phyloP scores from a whole-genome alignment of 2,113 vertebrate species.

The Artemisiospiza belli region DNA sequence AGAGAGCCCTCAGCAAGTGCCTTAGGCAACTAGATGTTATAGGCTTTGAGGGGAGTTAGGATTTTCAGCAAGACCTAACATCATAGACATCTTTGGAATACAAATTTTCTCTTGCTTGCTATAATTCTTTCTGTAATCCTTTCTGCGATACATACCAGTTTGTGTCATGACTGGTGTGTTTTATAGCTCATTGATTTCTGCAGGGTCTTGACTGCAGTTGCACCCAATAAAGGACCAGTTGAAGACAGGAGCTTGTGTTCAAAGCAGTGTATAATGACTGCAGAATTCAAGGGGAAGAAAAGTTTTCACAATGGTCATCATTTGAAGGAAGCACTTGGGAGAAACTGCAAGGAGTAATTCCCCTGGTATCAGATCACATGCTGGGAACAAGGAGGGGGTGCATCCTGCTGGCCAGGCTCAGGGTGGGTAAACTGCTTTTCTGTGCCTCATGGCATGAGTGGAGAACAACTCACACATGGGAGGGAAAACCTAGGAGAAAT shows the following conservation, averaged over 20 bases:
- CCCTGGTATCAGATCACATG: not conserved
- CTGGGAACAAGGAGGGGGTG: not conserved
- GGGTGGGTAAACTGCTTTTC: not conserved
- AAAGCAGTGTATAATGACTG: not conserved
- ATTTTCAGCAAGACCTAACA: not conserved
- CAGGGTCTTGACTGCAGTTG: not conserved
- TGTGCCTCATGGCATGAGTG: not conserved
- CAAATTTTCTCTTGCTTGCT: not conserved
- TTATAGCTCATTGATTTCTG: not conserved
- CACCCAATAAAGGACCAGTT: not conserved
- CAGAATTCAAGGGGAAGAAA: not conserved
- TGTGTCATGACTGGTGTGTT: not conserved
- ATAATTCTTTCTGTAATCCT: not conserved
- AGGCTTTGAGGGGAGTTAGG: not conserved
- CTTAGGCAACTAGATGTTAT: too few species aligned
- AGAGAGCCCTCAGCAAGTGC: not conserved
- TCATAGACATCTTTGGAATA: not conserved
- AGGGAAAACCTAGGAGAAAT: not conserved
- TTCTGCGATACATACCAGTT: not conserved
- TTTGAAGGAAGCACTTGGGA: slow-evolving; percentile 1
- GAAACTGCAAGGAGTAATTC: not conserved
- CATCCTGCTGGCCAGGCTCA: not conserved
- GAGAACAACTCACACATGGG: not conserved
- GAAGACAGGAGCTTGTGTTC: not conserved
- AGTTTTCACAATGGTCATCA: not conserved